Conservation (phyloP, 2,113 vertebrate genomes). For the Collichthys lucidus region DNA sequence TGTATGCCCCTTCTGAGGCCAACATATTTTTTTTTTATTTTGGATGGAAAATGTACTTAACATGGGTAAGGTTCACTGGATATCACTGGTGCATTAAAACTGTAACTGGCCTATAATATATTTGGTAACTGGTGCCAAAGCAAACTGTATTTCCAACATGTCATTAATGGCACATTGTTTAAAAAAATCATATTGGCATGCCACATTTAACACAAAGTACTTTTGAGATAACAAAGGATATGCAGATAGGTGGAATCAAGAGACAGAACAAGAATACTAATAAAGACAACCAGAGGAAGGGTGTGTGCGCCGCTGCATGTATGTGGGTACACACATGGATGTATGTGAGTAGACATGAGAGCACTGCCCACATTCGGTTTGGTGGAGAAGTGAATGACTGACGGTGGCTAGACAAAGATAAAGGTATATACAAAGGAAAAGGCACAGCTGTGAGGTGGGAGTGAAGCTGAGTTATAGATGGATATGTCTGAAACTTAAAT, state of each 20-base stretch:
- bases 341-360: conserved; percentile 7
- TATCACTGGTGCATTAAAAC: conserved; percentile 22
- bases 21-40: conserved; percentile 16
- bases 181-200: conserved; percentile 22
- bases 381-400: conserved; percentile 25
- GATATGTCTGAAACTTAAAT: conserved; percentile 18
- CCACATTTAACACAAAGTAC: conserved; percentile 38
- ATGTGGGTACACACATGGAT: background rate
- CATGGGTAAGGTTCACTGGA: conserved; percentile 30
- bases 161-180: conserved; percentile 18
- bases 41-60: conserved; percentile 22
- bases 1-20: background rate
- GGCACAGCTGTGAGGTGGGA: conserved; percentile 37
- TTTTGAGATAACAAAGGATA: conserved; percentile 28
- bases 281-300: background rate
- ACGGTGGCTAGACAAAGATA: conserved; percentile 31
- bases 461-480: conserved; percentile 23
- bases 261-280: background rate
- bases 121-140: conserved; percentile 15
- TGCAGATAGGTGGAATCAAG: conserved; percentile 14
- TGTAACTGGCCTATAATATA: conserved; percentile 14
- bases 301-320: background rate
- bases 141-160: conserved; percentile 11
- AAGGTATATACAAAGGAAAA: conserved; percentile 31
- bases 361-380: conserved; percentile 12